These are phyloP conservation scores for Sylvilagus floridanus DNA, from an alignment of 2,797 vertebrate species.

Conservation along the genomic window DNA sequence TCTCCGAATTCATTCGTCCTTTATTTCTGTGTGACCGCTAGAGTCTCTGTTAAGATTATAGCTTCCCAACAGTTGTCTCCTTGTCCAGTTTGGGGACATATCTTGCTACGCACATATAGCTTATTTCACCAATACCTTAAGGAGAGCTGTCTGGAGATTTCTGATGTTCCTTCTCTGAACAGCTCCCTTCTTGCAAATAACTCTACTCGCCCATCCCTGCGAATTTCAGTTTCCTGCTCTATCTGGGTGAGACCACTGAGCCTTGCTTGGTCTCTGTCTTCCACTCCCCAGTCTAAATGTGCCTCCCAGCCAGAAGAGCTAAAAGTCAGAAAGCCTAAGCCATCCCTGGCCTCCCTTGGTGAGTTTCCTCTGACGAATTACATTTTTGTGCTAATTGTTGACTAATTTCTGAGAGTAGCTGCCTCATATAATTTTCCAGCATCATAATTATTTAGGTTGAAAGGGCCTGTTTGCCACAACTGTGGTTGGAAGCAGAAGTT, in stretches of 20 bases:
- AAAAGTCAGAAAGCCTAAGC: neutral
- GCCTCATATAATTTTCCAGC: neutral
- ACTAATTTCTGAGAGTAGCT: conserved; percentile 55
- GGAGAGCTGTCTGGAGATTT: neutral
- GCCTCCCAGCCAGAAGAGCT: neutral
- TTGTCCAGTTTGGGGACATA: neutral
- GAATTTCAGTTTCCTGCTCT: neutral
- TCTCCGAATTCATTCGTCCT: neutral
- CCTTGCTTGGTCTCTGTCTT: neutral
- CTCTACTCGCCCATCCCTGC: neutral
- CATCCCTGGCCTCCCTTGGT: neutral
- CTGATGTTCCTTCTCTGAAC: neutral
- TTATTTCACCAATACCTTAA: neutral
- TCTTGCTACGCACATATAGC: neutral
- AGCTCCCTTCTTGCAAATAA: neutral
- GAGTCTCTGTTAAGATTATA: neutral
- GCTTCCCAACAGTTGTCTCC: neutral
- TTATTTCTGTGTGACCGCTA: neutral
- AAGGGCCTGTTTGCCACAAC: neutral
- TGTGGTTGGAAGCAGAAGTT: conserved; percentile 15
- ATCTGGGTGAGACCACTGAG: neutral
- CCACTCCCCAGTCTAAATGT: neutral
- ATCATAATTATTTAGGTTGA: neutral
- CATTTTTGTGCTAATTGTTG: neutral
- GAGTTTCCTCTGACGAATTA: neutral